phyloP scores from a whole-genome alignment of 1,140 invertebrate species.

The Drosophila parabipectinata region DNA sequence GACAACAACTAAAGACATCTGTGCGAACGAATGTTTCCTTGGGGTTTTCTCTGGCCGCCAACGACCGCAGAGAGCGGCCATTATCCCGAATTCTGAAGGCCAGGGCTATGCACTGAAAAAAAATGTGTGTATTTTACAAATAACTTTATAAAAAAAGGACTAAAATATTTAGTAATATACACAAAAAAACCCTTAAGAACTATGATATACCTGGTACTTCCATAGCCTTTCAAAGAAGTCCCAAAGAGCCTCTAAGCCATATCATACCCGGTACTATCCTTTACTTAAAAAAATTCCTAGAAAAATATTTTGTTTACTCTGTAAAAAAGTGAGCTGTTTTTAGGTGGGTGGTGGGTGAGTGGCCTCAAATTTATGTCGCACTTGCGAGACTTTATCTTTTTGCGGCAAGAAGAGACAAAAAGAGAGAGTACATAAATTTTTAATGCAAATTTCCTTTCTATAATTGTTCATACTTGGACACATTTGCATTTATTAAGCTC shows the following conservation, averaged over 20 bases:
- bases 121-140: not conserved
- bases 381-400: constrained; percentile 68
- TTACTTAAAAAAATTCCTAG: no score
- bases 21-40: constrained; percentile 73
- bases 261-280: no score
- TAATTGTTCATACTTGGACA: constrained; percentile 80
- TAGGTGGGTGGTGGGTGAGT: not conserved
- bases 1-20: constrained; percentile 56
- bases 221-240: no score
- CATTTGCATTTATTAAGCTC: constrained; percentile 77
- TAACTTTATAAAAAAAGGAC: no score
- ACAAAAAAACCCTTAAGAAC: no score
- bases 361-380: constrained; percentile 64
- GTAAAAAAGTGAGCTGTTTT: not conserved
- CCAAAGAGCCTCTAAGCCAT: no score
- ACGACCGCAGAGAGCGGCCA: constrained; percentile 69
- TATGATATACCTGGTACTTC: no score
- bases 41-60: constrained; percentile 48
- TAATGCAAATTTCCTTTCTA: constrained; percentile 81
- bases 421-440: constrained; percentile 75
- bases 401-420: constrained; percentile 12
- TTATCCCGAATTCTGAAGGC: constrained; percentile 33
- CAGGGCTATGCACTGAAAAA: constrained; percentile 14
- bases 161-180: no score
- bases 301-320: constrained; percentile 2